Percentiles rank a stretch among this genome's conserved stretches.
Conservation (phyloP, 1,140 invertebrate species). For the Heliothis subflexa region DNA sequence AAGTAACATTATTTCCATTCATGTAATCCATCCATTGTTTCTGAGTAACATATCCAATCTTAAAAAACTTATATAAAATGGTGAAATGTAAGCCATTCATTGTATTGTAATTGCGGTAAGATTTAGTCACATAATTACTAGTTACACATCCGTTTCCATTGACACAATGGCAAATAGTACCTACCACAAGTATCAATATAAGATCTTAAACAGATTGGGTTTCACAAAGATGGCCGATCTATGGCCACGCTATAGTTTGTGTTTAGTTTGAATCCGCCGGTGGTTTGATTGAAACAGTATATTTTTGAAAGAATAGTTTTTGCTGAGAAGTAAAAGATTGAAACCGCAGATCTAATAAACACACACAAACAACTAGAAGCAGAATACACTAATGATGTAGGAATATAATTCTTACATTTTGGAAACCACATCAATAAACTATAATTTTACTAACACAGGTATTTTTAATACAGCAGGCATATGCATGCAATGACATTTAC, state of each 20-base stretch:
- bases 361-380: too few relatives aligned
- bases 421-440: not conserved
- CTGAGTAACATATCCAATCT: too few relatives aligned
- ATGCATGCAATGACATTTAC: too few relatives aligned
- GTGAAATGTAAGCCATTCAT: too few relatives aligned
- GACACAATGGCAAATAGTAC: not conserved
- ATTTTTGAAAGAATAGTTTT: not conserved
- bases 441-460: too few relatives aligned
- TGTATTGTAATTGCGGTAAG: constrained; percentile 8
- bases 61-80: too few relatives aligned
- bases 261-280: not conserved
- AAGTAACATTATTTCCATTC: too few relatives aligned
- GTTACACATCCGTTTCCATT: constrained; percentile 32
- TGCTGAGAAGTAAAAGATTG: too few relatives aligned
- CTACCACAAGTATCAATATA: constrained; percentile 45
- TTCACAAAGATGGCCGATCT: constrained; percentile 42
- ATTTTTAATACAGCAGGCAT: too few relatives aligned
- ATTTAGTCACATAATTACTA: constrained; percentile 48
- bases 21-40: too few relatives aligned
- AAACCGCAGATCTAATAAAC: too few relatives aligned
- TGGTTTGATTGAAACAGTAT: not conserved
- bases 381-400: too few relatives aligned
- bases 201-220: constrained; percentile 41
- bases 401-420: not conserved
- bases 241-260: not conserved